Conservation (phyloP, 2,113 vertebrate species). For the Vireo altiloquus region DNA sequence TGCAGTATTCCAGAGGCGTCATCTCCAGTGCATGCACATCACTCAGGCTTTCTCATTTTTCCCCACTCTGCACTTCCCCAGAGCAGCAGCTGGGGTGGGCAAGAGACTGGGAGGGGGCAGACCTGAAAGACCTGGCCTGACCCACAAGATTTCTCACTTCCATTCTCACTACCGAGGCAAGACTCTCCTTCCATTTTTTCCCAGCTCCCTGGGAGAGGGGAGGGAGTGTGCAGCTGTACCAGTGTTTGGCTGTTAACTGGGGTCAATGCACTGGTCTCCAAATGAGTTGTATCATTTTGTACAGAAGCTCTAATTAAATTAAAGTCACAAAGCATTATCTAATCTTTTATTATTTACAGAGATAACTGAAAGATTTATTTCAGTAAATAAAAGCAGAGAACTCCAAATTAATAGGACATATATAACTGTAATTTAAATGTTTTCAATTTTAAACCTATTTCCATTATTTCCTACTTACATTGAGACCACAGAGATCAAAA, state of each 20-base stretch:
- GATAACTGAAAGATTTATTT: neutral
- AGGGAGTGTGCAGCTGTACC: neutral
- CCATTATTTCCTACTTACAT: neutral
- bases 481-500: neutral
- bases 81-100: neutral
- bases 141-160: neutral
- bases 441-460: neutral
- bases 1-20: neutral
- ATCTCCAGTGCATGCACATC: neutral
- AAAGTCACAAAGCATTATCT: neutral
- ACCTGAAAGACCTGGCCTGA: neutral
- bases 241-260: neutral
- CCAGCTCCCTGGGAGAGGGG: rapidly evolving
- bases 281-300: neutral
- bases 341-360: neutral
- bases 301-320: neutral
- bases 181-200: neutral
- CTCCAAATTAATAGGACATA: neutral
- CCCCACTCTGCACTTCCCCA: rapidly evolving
- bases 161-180: neutral
- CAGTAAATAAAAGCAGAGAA: neutral
- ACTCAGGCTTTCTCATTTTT: neutral
- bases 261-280: neutral
- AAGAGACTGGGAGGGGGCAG: neutral
- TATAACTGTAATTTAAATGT: neutral